Evolutionary conservation across 2,797 vertebrate genomes (phyloP), one percentile per base, ranked within the genome.

Genomic region (Pogonophryne albipinna): DNA sequence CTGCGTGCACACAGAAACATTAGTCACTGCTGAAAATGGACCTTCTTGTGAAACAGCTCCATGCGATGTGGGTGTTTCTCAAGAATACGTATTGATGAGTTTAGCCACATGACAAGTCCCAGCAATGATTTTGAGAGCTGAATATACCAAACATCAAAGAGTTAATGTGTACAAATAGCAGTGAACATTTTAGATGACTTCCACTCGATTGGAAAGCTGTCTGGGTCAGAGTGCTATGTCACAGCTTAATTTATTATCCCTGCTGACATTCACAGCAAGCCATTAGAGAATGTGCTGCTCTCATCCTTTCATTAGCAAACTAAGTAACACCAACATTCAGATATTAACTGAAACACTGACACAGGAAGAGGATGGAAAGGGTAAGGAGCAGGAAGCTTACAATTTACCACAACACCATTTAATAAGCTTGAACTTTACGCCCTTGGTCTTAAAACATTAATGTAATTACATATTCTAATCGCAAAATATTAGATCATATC

Each of bases 241-340:
- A 74, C 52, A 11, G 44, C 76, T 87, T 93, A 88, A 94, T 94
- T 83, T 66, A 70, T 71, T 56, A 77, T 88, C 73, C 71, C 51
- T 63, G 64, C 72, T 92, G 92, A 91, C 90, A 93, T 94, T 93
- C 86, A 74, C 72, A 83, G 72, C 52, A 44, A 69, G 64, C 69
- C 67, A 92, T 93, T 91, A 89, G 71, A 71, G 62, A 80, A 76
- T 52, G 58, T 56, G 78, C 49, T 57, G 74, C 51, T 20, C 64
- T 92, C 82, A 82, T 86, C 76, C 77, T 81, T 82, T 85, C 84
- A 85, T 87, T 89, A 89, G 47, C 63, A 41, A 44, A 68, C 62
- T 66, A 65, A 78, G 67, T 56, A 79, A 79, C 50, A 34, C 12
- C 56, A 56, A 66, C 56, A 49, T 52, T 78, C 46, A 76, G 56